Evolutionary conservation across 2,888 invertebrate genomes (phyloP), one percentile per base, ranked within the genome.

Genomic region (Limulus polyphemus): DNA sequence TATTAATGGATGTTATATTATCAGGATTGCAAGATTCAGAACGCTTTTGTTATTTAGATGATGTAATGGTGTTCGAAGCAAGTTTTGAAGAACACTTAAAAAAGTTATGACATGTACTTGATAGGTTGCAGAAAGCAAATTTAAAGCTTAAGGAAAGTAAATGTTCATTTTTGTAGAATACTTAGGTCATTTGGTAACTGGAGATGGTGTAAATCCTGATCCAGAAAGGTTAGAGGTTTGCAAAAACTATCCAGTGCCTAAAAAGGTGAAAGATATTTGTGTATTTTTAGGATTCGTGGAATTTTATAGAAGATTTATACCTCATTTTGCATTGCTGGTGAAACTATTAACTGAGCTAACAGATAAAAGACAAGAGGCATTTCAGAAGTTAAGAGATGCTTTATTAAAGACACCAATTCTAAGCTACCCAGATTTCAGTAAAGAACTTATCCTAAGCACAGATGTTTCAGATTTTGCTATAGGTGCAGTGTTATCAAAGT

Each of bases 81-180:
- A n/a, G n/a, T n/a, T n/a, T n/a, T n/a, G n/a, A n/a, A n/a, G n/a
- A n/a, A n/a, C n/a, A n/a, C n/a, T n/a, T n/a, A n/a, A n/a, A n/a
- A n/a, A n/a, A n/a, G n/a, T n/a, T n/a, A n/a, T n/a, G n/a, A n/a
- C n/a, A n/a, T n/a, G n/a, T n/a, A n/a, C n/a, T n/a, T n/a, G n/a
- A n/a, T n/a, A n/a, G n/a, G n/a, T n/a, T n/a, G n/a, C n/a, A n/a
- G n/a, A n/a, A n/a, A n/a, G n/a, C 47, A 58, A n/a, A 55, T 16
- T 48, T 50, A 17, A 55, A 50, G 13, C 16, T 59, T 1, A 68
- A 70, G 48, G 62, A 60, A 12, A 54, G 49, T 10, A 71, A 71
- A 52, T 71, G 69, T 49, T 10, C 17, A 7, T 69, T 72, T 58
- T 65, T n/a, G 17, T 17, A 12, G 55, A 57, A 46, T 65, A 61